Base-by-base conservation (phyloP, 1,140 invertebrate genomes). In the Tetragnatha versicolor region DNA sequence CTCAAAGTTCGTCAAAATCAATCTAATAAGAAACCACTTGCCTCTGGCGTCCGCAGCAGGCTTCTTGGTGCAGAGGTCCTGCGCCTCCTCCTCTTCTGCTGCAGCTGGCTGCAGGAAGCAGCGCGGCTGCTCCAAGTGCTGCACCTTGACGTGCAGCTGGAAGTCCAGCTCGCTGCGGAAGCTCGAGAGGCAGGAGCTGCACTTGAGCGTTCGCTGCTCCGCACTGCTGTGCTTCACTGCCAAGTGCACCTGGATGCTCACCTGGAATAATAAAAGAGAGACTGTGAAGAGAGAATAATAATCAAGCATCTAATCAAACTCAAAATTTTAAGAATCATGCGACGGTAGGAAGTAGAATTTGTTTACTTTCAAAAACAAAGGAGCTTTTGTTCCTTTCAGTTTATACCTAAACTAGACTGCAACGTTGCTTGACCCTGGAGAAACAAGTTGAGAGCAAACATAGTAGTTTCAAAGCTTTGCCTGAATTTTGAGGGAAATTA, bases 191-290 rank as follows among this genome's bases (percentile, higher is more conserved):
- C 94, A 96, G 4, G 91, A 90, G 17, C 91, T 92, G 83, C 95
- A 98, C 25, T 92, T 89, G 84, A 92, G 93, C n/a, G 95, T 87
- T 7, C 63, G 47, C 83, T 93, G 93, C 81, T 90, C 93, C 84
- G 96, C 72, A 33, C 90, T 90, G 79, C 92, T 93, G 84, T 98
- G 95, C 55, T 94, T 92, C 14, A 95, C 92, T 6, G 93, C 92
- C 83, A 97, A 94, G 83, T 98, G 95, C 0, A 96, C 91, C 87
- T 95, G 93, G 22, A 83, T 70, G 37, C 80, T 79, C 7, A 94
- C 92, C 84, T 94, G 92, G 0, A 93, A 93, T n/a, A n/a, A n/a
- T n/a, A n/a, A n/a, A n/a, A n/a, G 0, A 39, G 22, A 55, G 22
- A n/a, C 12, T 12, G 51, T 55, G 7, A 65, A 39, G 33, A 9